phyloP scores from a whole-genome alignment of 2,797 vertebrate genomes.

The Cossypha heuglini region DNA sequence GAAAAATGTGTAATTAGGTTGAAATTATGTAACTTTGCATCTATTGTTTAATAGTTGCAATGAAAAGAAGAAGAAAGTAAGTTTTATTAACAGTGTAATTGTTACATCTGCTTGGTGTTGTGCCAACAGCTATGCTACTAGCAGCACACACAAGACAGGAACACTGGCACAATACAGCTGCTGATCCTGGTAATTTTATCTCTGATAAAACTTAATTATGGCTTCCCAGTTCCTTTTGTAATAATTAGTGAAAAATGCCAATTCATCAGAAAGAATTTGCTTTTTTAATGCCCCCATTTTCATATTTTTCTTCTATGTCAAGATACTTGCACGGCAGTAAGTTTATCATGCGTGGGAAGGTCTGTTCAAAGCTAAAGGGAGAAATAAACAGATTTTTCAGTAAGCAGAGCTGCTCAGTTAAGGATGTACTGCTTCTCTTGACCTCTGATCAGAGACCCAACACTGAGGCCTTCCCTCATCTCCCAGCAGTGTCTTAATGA shows the following conservation, averaged over 20 bases:
- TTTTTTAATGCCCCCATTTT: not conserved
- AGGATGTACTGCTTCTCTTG: not conserved
- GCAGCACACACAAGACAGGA: not conserved
- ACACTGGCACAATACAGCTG: not conserved
- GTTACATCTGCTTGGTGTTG: not conserved
- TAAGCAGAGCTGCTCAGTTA: not conserved
- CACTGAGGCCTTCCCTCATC: not conserved
- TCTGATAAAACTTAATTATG: not conserved
- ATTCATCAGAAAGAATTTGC: not conserved
- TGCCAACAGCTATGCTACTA: not conserved
- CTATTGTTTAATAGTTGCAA: not conserved
- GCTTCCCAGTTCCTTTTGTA: not conserved
- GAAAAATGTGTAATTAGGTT: not conserved
- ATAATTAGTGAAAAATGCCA: conserved; percentile 4
- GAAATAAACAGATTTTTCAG: not conserved
- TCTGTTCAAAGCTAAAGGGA: not conserved
- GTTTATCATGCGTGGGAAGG: not conserved
- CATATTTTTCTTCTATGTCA: not conserved
- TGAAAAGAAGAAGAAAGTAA: not conserved
- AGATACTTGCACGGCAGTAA: not conserved
- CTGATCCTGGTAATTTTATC: not conserved
- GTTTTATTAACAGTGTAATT: not conserved
- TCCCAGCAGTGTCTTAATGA: not conserved
- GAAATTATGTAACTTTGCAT: not conserved
- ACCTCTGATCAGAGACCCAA: not conserved